A percentile compares a stretch with the other conserved stretches of the same genome.
These are phyloP conservation scores for Emydocephalus ijimae DNA, from an alignment of 2,113 vertebrate species.

Conservation along the genomic window DNA sequence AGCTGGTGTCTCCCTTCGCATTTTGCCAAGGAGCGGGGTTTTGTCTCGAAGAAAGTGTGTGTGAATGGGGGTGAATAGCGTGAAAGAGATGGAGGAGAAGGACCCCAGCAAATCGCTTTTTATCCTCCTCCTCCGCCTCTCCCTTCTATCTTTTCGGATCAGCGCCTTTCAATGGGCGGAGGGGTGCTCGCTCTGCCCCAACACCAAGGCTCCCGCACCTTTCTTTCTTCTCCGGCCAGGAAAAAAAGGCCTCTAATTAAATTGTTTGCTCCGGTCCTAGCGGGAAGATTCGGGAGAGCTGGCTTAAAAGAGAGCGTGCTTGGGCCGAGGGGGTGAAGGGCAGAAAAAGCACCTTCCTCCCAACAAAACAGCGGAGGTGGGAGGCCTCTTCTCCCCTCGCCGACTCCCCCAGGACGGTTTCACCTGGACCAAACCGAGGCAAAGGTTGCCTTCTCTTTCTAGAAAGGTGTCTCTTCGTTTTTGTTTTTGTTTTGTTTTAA, in stretches of 20 bases:
- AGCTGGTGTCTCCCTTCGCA: constrained; percentile 14
- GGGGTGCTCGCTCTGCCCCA: constrained; percentile 78
- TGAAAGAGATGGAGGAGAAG: constrained; percentile 85
- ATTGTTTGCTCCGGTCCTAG: constrained; percentile 78
- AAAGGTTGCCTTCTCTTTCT: too few species aligned
- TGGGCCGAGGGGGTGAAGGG: background rate
- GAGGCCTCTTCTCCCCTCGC: constrained; percentile 31
- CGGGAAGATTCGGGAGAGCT: constrained; percentile 75
- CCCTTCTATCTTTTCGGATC: constrained; percentile 86
- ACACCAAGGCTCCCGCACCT: background rate
- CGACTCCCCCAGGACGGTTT: background rate
- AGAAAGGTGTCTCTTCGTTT: too few species aligned
- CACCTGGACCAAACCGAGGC: background rate
- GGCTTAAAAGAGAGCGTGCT: background rate
- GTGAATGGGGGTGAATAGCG: constrained; percentile 75
- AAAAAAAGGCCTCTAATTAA: constrained; percentile 74
- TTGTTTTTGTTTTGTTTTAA: too few species aligned
- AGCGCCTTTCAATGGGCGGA: constrained; percentile 83
- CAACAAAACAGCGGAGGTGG: background rate
- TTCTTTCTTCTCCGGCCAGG: constrained; percentile 61
- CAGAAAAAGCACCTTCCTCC: background rate
- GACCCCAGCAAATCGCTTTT: constrained; percentile 84
- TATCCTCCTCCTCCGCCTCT: constrained; percentile 60
- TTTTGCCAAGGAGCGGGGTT: constrained; percentile 76
- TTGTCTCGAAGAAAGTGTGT: constrained; percentile 76